A percentile compares a stretch with the other conserved stretches of the same genome.
Conservation (phyloP, 2,797 vertebrate genomes). For the Artibeus lituratus region DNA sequence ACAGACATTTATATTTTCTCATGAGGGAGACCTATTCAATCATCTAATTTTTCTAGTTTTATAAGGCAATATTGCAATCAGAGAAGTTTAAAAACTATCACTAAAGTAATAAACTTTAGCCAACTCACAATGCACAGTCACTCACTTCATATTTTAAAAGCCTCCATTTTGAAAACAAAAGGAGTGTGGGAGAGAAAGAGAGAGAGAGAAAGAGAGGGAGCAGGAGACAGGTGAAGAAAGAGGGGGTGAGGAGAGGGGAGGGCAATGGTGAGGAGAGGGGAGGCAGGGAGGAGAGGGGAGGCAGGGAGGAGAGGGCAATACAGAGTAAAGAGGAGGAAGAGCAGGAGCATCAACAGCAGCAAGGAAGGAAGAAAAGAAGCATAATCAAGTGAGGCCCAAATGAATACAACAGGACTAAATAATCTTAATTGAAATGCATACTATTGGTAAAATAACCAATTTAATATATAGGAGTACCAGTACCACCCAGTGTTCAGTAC, state of each 20-base stretch:
- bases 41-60: background rate
- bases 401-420: background rate
- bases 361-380: background rate
- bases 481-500: background rate
- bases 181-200: background rate
- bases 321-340: too few species aligned
- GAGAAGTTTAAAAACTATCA: background rate
- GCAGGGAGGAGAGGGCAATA: too few species aligned
- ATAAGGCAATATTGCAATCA: background rate
- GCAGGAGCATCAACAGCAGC: background rate
- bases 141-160: background rate
- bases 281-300: too few species aligned
- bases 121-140: background rate
- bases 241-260: background rate
- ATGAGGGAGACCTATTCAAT: background rate
- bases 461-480: background rate
- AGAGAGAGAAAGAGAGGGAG: background rate
- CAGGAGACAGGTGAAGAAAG: accelerated
- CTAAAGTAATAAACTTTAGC: background rate
- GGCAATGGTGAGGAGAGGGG: too few species aligned
- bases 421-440: background rate
- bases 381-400: background rate
- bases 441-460: background rate
- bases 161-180: background rate
- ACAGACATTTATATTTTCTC: background rate